Evolutionary conservation across 2,113 vertebrate genomes (phyloP), one percentile per base, ranked within the genome.

Genomic region (Herpailurus yagouaroundi): DNA sequence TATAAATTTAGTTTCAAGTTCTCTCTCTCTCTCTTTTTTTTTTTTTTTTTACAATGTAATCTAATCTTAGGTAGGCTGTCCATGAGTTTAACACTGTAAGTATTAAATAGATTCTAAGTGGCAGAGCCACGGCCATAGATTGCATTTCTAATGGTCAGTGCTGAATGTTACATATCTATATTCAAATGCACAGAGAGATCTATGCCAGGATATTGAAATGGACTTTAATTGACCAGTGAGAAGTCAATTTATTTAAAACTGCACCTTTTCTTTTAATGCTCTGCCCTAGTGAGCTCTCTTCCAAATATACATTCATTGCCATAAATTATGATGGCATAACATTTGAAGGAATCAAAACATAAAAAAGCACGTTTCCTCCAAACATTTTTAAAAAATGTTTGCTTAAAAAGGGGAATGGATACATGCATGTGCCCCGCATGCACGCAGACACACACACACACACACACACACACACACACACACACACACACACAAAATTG

Each of bases 331-430:
- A 76, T 77, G 74, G 12, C n/a, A 71, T 64, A 94, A 33, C n/a
- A 80, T 87, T 64, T 76, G 48, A 98, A 94, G 50, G 94, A 97
- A 97, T 96, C 45, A 95, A 92, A 94, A 85, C 21, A 82, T 91
- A 88, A 66, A 93, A 93, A 82, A 91, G 7, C 64, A 83, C 94
- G 69, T 77, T 71, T 84, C 82, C 27, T 87, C 27, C 45, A 94
- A 95, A 86, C 71, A 93, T 11, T 87, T 57, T 7, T 60, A 84
- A 92, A 85, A 27, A 4, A 92, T 82, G 83, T 94, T 60, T 38
- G 11, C 73, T 79, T 55, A 85, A 68, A 71, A 80, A 3, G 13
- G 66, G n/a, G 10, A 14, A n/a, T n/a, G 18, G 29, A 27, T 74
- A 14, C 27, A 66, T 63, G 23, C 80, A 69, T 52, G 1, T 52